Base-by-base conservation (phyloP, 2,888 invertebrate genomes). In the Acronicta alni region DNA sequence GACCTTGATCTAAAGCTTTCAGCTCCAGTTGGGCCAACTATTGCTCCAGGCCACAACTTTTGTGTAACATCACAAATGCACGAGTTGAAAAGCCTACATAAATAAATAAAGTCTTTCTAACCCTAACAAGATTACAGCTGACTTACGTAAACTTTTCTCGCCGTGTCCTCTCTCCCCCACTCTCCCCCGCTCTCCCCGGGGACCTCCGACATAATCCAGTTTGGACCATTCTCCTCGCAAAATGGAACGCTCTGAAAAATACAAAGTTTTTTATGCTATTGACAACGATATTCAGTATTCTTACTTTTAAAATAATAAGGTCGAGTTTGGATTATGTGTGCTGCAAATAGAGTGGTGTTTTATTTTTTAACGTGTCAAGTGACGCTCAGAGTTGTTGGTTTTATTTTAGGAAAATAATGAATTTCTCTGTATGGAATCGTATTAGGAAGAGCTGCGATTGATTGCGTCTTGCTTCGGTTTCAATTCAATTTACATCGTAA, bases 171-270 rank as follows among this genome's bases (percentile, higher is more conserved):
- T 30, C 30, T 12, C 30, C 30, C 30, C 26, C 12, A 12, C 72
- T 61, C 69, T 70, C 64, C 56, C 70, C 74, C 67, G 60, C 44
- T 66, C 63, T 74, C 80, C 75, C 79, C 61, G 41, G 88, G 84
- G 91, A 84, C 76, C 58, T 70, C 68, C 84, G 85, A 82, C 82
- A 87, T 92, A 93, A 92, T 92, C 90, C 91, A 89, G 87, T 92
- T 92, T 76, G 59, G 72, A 81, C 84, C 82, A 80, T 81, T 84
- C 86, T 84, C 84, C 87, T 85, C 77, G 75, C 72, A 75, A 81
- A 88, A 87, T 82, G 82, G 80, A 82, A 87, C 83, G 65, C 60
- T 55, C n/a, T 30, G 43, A 67, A 62, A 65, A 74, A 73, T 67
- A 67, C 67, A 32, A 62, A 67, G 18, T 57, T 45, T 54, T 66